Conservation (phyloP, 2,888 invertebrate genomes). For the Luperina testacea region DNA sequence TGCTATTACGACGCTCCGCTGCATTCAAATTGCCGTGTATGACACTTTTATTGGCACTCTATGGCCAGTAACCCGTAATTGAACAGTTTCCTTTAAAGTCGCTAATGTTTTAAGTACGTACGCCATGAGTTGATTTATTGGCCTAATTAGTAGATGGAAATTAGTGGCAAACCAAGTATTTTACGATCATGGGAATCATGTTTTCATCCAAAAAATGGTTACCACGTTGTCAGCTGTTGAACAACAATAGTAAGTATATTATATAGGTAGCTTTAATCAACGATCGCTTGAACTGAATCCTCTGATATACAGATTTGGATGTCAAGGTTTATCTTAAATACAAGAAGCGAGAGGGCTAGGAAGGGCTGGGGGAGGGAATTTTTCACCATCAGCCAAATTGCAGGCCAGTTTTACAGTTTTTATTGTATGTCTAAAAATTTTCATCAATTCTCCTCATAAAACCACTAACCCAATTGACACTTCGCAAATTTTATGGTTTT, state of each 20-base stretch:
- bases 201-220: neutral
- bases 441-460: neutral
- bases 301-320: neutral
- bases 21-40: slow-evolving; percentile 57
- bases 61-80: slow-evolving; percentile 37
- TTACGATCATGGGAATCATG: neutral
- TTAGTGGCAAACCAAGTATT: neutral
- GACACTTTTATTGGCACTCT: slow-evolving; percentile 56
- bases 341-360: neutral
- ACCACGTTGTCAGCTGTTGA: neutral
- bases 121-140: slow-evolving; percentile 28
- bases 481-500: neutral
- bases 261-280: neutral
- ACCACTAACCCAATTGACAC: neutral
- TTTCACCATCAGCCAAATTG: neutral
- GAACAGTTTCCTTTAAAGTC: slow-evolving; percentile 52
- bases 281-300: neutral
- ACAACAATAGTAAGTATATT: neutral
- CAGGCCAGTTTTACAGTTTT: neutral
- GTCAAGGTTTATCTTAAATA: neutral
- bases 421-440: neutral
- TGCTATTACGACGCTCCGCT: slow-evolving; percentile 61
- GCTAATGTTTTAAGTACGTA: slow-evolving; percentile 42
- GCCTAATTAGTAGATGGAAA: slow-evolving; percentile 33
- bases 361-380: too few relatives aligned